Base-by-base conservation (phyloP, 2,888 invertebrate genomes). In the Geophilus truncorum region DNA sequence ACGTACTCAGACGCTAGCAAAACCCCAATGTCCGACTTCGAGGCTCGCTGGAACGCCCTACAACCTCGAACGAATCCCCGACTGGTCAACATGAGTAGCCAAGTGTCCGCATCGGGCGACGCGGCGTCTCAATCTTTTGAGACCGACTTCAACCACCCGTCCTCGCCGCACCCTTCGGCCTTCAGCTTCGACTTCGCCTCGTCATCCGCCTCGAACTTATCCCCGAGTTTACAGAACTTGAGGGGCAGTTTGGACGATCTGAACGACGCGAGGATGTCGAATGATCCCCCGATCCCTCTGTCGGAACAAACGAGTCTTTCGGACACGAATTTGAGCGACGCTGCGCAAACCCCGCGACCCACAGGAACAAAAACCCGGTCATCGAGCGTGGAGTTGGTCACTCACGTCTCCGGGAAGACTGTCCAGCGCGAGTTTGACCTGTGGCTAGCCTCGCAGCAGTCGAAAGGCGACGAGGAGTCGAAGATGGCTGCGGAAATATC, bases 231-330 rank as follows among this genome's bases (percentile, higher is more conserved):
- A 18, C 88, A 88, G 51, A 93, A 93, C 85, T 88, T 93, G 0
- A 91, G 92, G 83, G 93, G 93, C 0, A 92, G 92, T 0, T 86
- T 92, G 4, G 92, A 92, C 81, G 90, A 91, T 84, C 75, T 85
- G 25, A 81, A 79, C 12, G 81, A 25, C 1, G n/a, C n/a, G n/a
- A n/a, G n/a, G n/a, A n/a, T n/a, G n/a, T n/a, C n/a, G n/a, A n/a
- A n/a, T n/a, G n/a, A n/a, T n/a, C n/a, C 3, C 15, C 45, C 32
- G n/a, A 15, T n/a, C 45, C 32, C 21, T 78, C 7, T 6, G 7
- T 9, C n/a, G n/a, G 18, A 45, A 3, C 32, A 45, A 78, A 45
- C 3, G 4, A 23, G 21, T 15, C 18, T 10, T 5, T 23, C 62
- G 9, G 62, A 79, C 62, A 28, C n/a, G 6, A 28, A 76, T 12